phyloP scores from a whole-genome alignment of 2,888 invertebrate genomes.

The Oxycera nigricornis region DNA sequence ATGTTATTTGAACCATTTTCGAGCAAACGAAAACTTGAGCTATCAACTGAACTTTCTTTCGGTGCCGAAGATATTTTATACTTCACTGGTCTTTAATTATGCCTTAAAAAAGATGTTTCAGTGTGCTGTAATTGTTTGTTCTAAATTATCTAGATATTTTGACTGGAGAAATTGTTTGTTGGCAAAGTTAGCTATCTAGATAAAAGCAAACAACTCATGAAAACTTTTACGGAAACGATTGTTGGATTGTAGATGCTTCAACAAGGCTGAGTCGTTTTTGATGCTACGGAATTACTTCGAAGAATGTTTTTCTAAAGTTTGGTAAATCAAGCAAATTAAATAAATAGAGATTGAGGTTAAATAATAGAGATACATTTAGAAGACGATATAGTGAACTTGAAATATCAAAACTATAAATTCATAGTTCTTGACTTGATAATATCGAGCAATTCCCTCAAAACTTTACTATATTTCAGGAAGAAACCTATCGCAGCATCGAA shows the following conservation, averaged over 20 bases:
- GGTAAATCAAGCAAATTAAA: not conserved
- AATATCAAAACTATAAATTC: too few relatives aligned
- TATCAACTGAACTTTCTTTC: slow-evolving; percentile 2
- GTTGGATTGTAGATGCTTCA: not conserved
- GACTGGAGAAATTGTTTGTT: not conserved
- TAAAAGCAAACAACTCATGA: not conserved
- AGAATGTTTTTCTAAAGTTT: not conserved
- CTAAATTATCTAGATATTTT: not conserved
- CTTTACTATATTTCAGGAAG: too few relatives aligned
- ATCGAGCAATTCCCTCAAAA: too few relatives aligned
- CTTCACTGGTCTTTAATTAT: slow-evolving; percentile 7
- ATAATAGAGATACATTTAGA: too few relatives aligned
- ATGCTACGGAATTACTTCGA: not conserved
- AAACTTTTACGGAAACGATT: not conserved
- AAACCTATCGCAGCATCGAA: too few relatives aligned
- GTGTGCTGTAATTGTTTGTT: not conserved
- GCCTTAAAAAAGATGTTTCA: slow-evolving; percentile 2
- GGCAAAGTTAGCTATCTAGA: not conserved
- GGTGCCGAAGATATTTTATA: not conserved
- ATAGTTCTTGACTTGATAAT: too few relatives aligned
- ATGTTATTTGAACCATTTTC: not conserved
- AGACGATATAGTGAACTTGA: too few relatives aligned
- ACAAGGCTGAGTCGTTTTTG: not conserved
- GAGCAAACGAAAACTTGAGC: not conserved
- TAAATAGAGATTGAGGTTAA: not conserved